These are phyloP conservation scores for Melangyna quadrimaculata DNA, from an alignment of 2,888 invertebrate genomes.

Conservation along the genomic window DNA sequence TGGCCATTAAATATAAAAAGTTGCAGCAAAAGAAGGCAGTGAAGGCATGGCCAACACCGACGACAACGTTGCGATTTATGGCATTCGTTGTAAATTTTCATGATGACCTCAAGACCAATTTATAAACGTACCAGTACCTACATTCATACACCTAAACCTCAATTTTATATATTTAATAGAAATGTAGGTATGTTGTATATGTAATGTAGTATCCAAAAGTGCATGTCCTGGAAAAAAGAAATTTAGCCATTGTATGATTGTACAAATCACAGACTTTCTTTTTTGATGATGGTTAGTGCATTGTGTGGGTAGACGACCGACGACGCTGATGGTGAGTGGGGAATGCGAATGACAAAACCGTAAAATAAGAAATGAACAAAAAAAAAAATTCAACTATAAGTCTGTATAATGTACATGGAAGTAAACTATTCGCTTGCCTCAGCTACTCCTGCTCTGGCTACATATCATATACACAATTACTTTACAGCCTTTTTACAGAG, in stretches of 20 bases:
- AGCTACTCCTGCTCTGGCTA: background rate
- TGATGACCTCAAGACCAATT: slow-evolving; percentile 64
- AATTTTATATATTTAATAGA: background rate
- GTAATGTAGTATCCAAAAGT: slow-evolving; percentile 9
- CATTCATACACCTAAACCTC: background rate
- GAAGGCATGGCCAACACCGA: slow-evolving; percentile 14
- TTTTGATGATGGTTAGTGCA: background rate
- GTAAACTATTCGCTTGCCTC: slow-evolving; percentile 53
- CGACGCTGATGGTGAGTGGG: too few relatives aligned
- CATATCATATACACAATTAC: slow-evolving; percentile 58
- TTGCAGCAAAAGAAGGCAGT: background rate
- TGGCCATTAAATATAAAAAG: slow-evolving; percentile 13
- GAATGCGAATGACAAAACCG: background rate
- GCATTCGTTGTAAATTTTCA: slow-evolving; percentile 61
- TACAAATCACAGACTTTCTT: slow-evolving; percentile 66
- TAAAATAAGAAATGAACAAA: background rate
- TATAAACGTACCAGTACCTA: background rate
- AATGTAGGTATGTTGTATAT: background rate
- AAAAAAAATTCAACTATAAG: slow-evolving; percentile 55
- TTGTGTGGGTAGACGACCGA: background rate
- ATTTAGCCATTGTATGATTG: slow-evolving; percentile 60
- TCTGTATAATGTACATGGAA: slow-evolving; percentile 49
- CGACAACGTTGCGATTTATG: slow-evolving; percentile 57
- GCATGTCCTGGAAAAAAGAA: slow-evolving; percentile 61
- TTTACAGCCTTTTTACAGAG: slow-evolving; percentile 43